Base-by-base conservation (phyloP, 2,888 invertebrate genomes). In the Lepeophtheirus nordmannii region DNA sequence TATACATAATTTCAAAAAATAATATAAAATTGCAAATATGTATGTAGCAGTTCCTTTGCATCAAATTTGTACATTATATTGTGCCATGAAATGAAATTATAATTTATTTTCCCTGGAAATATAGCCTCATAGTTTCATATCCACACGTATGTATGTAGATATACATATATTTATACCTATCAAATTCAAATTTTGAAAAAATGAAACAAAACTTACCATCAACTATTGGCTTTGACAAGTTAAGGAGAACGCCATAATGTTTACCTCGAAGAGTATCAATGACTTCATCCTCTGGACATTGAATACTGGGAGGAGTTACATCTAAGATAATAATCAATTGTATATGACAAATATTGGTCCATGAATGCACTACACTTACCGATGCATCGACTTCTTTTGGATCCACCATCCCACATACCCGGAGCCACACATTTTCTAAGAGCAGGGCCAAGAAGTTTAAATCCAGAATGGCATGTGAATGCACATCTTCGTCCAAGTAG, bases 401-500 rank as follows among this genome's bases (percentile, higher is more conserved):
- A 78, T 57, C 77, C 76, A 14, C 78, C 75, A 79, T 82, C 82
- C 72, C 79, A 76, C 1, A 81, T 80, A 41, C 80, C 80, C 68
- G 77, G 78, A 38, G 81, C 81, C 9, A 75, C 75, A 71, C 84
- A 85, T 23, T 74, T 76, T 46, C 78, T 78, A 41, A 74, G 75
- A 41, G 74, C 71, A 0, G 82, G 79, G 0, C 84, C 84, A 64
- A 77, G 74, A 8, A 82, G 72, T 53, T 77, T 75, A 72, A 81
- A 85, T 7, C 84, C 85, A 8, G 76, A 72, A n/a, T 78, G 74
- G 71, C 85, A 85, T 9, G 74, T 73, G 58, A 81, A 76, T 14
- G 76, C 78, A 72, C 85, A 85, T 23, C 77, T 79, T 30, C 80
- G 80, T 0, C 81, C 81, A 71, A 79, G 82, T 1, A 78, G 74